Conservation (phyloP, 2,888 invertebrate genomes). For the Schizotus pectinicornis region DNA sequence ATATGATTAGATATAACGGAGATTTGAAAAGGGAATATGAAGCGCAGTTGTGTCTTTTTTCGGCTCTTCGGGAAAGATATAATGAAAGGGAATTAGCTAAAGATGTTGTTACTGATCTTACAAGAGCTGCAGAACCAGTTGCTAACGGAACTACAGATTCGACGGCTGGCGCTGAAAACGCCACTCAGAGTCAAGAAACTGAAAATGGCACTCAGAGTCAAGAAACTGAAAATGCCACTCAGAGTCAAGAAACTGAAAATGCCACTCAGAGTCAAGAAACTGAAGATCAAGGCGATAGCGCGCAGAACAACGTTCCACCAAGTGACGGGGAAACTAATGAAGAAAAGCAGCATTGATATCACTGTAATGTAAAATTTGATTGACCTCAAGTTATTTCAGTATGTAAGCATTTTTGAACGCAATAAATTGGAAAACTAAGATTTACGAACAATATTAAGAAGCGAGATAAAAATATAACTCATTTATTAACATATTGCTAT, state of each 20-base stretch:
- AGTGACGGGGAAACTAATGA: not conserved
- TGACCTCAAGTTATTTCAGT: no score
- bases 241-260: not conserved
- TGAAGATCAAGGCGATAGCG: not conserved
- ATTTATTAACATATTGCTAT: constrained; percentile 45
- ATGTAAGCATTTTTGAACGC: no score
- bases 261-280: not conserved
- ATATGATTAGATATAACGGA: constrained; percentile 75
- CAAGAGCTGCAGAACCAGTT: not conserved
- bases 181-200: not conserved
- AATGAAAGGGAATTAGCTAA: constrained; percentile 52
- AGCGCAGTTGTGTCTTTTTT: constrained; percentile 75
- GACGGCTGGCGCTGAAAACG: no score
- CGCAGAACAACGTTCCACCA: not conserved
- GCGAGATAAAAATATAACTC: constrained; percentile 42
- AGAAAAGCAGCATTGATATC: not conserved
- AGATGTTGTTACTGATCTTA: constrained; percentile 20
- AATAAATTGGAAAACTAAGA: not conserved
- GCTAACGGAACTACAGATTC: no score
- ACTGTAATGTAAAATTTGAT: no score
- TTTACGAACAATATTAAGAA: not conserved
- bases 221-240: not conserved
- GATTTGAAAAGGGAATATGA: constrained; percentile 80
- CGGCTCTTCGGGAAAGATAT: constrained; percentile 58
- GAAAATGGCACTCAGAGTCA: no score